Conservation (phyloP, 2,113 vertebrate genomes). For the Syrmaticus mikado region DNA sequence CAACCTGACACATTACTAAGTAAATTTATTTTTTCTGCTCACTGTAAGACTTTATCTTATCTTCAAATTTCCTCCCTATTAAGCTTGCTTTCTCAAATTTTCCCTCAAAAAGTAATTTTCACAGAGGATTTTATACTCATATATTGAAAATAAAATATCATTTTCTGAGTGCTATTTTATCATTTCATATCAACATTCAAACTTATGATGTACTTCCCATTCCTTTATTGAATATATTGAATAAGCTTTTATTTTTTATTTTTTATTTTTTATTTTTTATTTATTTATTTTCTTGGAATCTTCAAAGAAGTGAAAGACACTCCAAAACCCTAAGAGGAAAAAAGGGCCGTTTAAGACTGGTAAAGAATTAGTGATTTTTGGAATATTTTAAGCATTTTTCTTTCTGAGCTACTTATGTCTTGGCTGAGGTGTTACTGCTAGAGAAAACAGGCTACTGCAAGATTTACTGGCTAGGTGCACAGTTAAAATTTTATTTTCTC, state of each 20-base stretch:
- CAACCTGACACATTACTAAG: not conserved
- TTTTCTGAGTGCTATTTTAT: not conserved
- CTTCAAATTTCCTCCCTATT: not conserved
- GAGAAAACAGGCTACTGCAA: slow-evolving; percentile 12
- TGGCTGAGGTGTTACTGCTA: slow-evolving; percentile 32
- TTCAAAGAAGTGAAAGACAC: not conserved
- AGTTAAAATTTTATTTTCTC: slow-evolving; percentile 49
- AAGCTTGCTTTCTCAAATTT: not conserved
- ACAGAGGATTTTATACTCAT: not conserved
- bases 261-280: no score
- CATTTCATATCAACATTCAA: not conserved
- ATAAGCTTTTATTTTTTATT: no score
- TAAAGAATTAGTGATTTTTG: not conserved
- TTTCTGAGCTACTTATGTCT: not conserved
- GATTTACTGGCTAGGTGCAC: slow-evolving; percentile 26
- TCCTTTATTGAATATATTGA: not conserved
- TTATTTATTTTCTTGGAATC: not conserved
- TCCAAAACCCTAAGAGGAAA: not conserved
- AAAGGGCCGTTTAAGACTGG: not conserved
- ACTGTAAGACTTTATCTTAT: not conserved
- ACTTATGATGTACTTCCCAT: not conserved
- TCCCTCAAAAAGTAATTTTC: not conserved
- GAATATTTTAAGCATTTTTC: slow-evolving; percentile 3
- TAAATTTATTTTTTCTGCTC: not conserved
- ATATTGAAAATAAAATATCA: not conserved